Conservation (phyloP, 2,797 vertebrate species). For the Macropus fuliginosus region DNA sequence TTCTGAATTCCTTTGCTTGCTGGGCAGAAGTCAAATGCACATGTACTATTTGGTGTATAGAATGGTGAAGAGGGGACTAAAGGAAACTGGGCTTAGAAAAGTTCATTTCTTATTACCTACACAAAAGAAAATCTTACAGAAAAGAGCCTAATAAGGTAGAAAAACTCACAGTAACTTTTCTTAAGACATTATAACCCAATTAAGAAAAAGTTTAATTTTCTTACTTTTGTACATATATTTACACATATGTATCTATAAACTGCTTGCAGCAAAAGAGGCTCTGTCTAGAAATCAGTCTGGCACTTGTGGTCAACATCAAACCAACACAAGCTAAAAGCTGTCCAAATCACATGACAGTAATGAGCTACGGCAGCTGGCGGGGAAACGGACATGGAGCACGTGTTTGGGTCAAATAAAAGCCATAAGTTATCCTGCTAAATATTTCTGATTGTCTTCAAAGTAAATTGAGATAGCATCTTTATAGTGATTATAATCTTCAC, state of each 20-base stretch:
- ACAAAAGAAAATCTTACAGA: constrained; percentile 72
- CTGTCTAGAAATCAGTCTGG: constrained; percentile 89
- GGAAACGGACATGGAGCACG: constrained; percentile 86
- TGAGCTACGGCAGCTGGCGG: constrained; percentile 84
- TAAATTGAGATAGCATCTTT: constrained; percentile 85
- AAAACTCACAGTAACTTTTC: constrained; percentile 78
- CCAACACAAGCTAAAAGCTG: constrained; percentile 89
- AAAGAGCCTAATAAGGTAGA: constrained; percentile 75
- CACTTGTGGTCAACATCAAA: constrained; percentile 88
- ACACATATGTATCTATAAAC: constrained; percentile 78
- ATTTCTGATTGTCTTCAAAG: constrained; percentile 94
- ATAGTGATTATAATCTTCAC: constrained; percentile 78
- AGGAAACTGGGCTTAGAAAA: constrained; percentile 64
- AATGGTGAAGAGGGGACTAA: constrained; percentile 63
- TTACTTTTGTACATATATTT: constrained; percentile 79
- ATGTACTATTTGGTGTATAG: constrained; percentile 32
- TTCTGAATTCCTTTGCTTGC: constrained; percentile 52
- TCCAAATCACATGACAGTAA: constrained; percentile 90
- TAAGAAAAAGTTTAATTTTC: constrained; percentile 71
- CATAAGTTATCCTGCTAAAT: constrained; percentile 89
- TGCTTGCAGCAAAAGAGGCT: constrained; percentile 85
- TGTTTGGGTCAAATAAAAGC: constrained; percentile 88
- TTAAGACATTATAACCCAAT: constrained; percentile 76
- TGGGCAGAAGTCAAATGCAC: constrained; percentile 36
- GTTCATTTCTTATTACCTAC: constrained; percentile 66